A percentile compares a stretch with the other conserved stretches of the same genome.
Conservation (phyloP, 1,140 invertebrate species). For the Hypsibius dujardini region DNA sequence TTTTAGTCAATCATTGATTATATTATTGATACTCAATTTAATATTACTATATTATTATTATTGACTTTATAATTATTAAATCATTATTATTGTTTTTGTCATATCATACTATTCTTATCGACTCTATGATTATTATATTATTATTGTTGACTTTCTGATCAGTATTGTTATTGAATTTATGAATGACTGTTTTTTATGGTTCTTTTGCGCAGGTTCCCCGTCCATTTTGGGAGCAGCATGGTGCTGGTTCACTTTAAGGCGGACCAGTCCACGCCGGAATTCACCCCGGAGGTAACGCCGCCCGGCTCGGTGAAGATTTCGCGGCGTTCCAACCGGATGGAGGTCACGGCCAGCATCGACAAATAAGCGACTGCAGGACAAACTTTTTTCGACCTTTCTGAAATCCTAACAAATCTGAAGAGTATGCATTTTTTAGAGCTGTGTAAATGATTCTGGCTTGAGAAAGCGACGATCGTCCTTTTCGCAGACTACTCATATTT, state of each 20-base stretch:
- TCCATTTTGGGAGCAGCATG: neutral
- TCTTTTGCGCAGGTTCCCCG: slow-evolving; percentile 8
- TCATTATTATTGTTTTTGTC: too few species aligned
- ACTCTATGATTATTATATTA: too few species aligned
- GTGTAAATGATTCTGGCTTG: neutral
- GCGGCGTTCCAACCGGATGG: slow-evolving; percentile 56
- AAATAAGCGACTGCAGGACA: neutral
- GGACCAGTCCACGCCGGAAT: neutral
- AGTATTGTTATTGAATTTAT: neutral
- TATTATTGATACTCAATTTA: too few species aligned
- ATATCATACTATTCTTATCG: too few species aligned
- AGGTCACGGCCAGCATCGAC: slow-evolving; percentile 36
- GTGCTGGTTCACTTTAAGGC: slow-evolving; percentile 7
- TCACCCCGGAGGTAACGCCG: slow-evolving; percentile 26
- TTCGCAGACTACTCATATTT: neutral
- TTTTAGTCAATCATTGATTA: too few species aligned
- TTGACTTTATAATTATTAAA: too few species aligned
- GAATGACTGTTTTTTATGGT: neutral
- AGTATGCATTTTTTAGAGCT: neutral
- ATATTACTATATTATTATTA: too few species aligned
- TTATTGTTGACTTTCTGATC: too few species aligned
- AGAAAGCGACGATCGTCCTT: neutral
- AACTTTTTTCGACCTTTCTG: neutral
- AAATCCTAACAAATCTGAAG: neutral
- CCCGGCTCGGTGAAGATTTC: slow-evolving; percentile 49